phyloP scores from a whole-genome alignment of 2,113 vertebrate genomes.

The Tautogolabrus adspersus region DNA sequence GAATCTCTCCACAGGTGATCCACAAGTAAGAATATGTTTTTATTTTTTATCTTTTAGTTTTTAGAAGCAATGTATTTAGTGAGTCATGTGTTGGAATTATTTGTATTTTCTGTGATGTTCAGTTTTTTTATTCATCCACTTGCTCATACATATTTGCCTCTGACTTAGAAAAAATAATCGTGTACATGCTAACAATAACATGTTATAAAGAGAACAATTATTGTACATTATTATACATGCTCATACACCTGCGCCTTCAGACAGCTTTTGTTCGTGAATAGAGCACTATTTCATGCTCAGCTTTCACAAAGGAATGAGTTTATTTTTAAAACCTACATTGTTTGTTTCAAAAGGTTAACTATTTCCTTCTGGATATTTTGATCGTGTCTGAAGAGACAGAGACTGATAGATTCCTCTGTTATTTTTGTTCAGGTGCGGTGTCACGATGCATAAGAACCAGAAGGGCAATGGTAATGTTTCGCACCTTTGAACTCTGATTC shows the following conservation, averaged over 20 bases:
- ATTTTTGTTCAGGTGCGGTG: slow-evolving; percentile 40
- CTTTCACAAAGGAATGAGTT: not conserved
- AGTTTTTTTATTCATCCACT: not conserved
- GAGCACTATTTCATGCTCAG: not conserved
- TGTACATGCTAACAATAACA: too few species aligned
- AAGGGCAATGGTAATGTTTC: slow-evolving; percentile 44
- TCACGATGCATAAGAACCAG: slow-evolving; percentile 59
- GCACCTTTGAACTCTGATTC: slow-evolving; percentile 7
- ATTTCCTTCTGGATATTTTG: slow-evolving; percentile 5
- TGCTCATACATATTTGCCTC: not conserved
- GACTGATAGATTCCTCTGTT: slow-evolving; percentile 10
- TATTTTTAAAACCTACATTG: slow-evolving; percentile 12
- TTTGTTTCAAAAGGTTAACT: slow-evolving; percentile 21
- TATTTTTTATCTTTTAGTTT: not conserved
- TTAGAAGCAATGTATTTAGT: not conserved
- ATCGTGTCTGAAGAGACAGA: not conserved
- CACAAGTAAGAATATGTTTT: slow-evolving; percentile 42
- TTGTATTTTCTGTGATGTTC: not conserved
- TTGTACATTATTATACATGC: too few species aligned
- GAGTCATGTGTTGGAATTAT: not conserved
- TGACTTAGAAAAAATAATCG: not conserved
- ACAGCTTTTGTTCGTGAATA: not conserved
- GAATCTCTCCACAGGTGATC: slow-evolving; percentile 18
- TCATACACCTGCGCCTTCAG: not conserved
- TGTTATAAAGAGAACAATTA: too few species aligned